These are phyloP conservation scores for Copidosoma floridanum DNA, from an alignment of 1,140 invertebrate genomes.

Conservation along the genomic window DNA sequence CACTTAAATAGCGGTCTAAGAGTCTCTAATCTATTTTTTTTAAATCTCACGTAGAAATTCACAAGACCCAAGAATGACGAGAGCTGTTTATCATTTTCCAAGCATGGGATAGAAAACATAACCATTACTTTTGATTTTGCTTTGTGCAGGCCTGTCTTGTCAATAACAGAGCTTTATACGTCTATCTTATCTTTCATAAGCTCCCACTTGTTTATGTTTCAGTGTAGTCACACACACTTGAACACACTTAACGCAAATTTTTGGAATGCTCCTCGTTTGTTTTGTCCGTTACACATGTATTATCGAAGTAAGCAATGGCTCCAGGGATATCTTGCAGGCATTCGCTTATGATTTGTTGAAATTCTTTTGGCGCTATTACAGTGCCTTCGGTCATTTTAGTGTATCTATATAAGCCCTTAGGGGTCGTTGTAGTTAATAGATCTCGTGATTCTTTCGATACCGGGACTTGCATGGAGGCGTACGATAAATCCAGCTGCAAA, in stretches of 20 bases:
- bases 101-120: slow-evolving; percentile 24
- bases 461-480: too few relatives aligned
- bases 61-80: too few relatives aligned
- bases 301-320: slow-evolving; percentile 24
- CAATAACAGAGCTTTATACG: slow-evolving; percentile 36
- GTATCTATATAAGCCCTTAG: too few relatives aligned
- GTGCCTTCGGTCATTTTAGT: too few relatives aligned
- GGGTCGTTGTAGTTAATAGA: too few relatives aligned
- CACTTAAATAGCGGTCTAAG: slow-evolving; percentile 20
- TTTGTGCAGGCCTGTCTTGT: slow-evolving; percentile 34
- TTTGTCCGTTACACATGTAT: slow-evolving; percentile 24
- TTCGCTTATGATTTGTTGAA: too few relatives aligned
- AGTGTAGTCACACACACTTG: slow-evolving; percentile 14
- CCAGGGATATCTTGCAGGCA: too few relatives aligned
- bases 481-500: not conserved
- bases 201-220: slow-evolving; percentile 27
- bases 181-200: slow-evolving; percentile 20
- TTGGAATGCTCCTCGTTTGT: too few relatives aligned
- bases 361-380: too few relatives aligned
- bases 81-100: not conserved
- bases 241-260: slow-evolving; percentile 14
- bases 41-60: slow-evolving; percentile 28
- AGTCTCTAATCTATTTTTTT: slow-evolving; percentile 6
- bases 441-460: too few relatives aligned
- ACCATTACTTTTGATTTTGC: slow-evolving; percentile 26